Evolutionary conservation across 2,888 invertebrate genomes (phyloP), one percentile per base, ranked within the genome.

Genomic region (Omphaloscelis lunosa): DNA sequence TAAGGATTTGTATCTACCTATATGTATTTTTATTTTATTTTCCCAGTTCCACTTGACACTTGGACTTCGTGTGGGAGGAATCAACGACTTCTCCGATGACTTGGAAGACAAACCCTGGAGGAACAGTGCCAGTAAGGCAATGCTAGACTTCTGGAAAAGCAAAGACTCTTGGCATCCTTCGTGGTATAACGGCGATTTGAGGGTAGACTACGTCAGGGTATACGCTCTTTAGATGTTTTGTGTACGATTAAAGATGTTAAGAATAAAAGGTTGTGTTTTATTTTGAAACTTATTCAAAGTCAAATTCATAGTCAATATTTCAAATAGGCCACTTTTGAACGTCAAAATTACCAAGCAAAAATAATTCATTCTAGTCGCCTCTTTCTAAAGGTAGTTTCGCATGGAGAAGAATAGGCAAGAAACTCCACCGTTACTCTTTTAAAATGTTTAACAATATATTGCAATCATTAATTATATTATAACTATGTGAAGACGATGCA

Each of bases 31-130:
- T 34, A 0, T 51, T 56, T 48, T 45, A 3, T 23, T 27, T 23
- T n/a, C 86, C 82, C 95, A 98, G 98, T 98, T 98, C 97, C 98
- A 98, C 92, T 91, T 99, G 17, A 97, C 98, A 0, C 92, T 99
- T 41, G 99, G 98, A 20, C 96, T 98, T 7, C 98, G 98, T 8
- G 98, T 98, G n/a, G 99, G 98, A 0, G 99, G 99, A 15, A 94
- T 97, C 67, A 97, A 97, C 76, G 97, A 98, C 92, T 98, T 98
- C 91, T 96, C 97, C 0, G 98, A 98, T 88, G 91, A 92, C 15
- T 11, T 86, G 76, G 88, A 94, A 0, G 94, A 94, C 65, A 99
- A 99, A 91, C 98, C 98, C 0, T 99, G 99, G 98, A 95, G 88
- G 72, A 98, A 98, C 92, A 92, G 93, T 8, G 97, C 97, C 75